A percentile compares a stretch with the other conserved stretches of the same genome.
These are phyloP conservation scores for Odontophorus gujanensis DNA, from an alignment of 2,113 vertebrate species.

Conservation along the genomic window DNA sequence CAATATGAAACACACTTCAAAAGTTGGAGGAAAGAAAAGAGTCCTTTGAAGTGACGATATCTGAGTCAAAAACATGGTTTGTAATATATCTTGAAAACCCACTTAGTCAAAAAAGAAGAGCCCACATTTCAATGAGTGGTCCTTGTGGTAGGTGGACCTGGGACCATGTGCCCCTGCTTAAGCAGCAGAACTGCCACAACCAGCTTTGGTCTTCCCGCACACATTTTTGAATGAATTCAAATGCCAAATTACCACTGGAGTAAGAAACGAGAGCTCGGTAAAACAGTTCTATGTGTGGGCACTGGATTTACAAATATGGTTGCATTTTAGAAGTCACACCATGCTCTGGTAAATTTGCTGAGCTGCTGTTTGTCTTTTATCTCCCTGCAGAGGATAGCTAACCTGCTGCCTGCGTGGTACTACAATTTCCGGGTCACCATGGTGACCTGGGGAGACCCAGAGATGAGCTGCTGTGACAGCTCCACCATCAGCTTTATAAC, in stretches of 20 bases:
- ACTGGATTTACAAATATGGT: background rate
- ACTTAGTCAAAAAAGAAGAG: background rate
- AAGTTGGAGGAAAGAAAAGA: background rate
- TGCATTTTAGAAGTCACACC: background rate
- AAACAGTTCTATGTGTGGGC: rapidly evolving
- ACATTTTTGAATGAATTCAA: background rate
- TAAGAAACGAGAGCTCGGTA: background rate
- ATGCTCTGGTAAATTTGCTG: background rate
- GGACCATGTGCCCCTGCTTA: rapidly evolving
- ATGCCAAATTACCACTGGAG: background rate
- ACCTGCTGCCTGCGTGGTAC: conserved; percentile 93
- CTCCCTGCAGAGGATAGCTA: conserved; percentile 85
- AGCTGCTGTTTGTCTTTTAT: background rate
- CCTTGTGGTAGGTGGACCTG: rapidly evolving
- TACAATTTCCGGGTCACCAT: conserved; percentile 97
- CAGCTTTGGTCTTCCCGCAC: background rate
- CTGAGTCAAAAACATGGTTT: background rate
- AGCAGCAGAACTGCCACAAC: background rate
- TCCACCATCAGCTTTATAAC: conserved; percentile 93
- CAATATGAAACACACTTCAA: background rate
- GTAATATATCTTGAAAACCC: background rate
- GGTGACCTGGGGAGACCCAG: conserved; percentile 94
- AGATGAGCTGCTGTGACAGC: conserved; percentile 91
- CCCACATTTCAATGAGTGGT: background rate
- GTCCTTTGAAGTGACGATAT: background rate